Percentiles rank a stretch among this genome's conserved stretches.
phyloP scores from a whole-genome alignment of 2,888 invertebrate species.

The Sisyra nigra region DNA sequence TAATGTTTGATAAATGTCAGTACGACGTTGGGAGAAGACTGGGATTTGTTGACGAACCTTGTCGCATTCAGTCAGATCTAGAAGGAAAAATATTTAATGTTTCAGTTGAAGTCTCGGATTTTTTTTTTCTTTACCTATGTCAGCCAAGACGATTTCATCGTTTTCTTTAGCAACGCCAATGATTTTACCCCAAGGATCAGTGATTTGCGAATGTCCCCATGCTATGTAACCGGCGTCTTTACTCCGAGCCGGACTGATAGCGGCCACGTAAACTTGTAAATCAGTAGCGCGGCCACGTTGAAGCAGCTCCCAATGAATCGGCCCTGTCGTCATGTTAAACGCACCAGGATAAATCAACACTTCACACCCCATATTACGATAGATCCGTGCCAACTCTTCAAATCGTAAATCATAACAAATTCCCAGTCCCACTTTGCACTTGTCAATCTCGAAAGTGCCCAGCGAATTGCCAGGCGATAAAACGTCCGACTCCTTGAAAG shows the following conservation, averaged over 20 bases:
- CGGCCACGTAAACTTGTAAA: conserved; percentile 76
- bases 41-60: conserved; percentile 77
- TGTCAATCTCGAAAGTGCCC: conserved; percentile 50
- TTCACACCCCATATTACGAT: conserved; percentile 58
- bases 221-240: conserved; percentile 57
- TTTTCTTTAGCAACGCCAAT: conserved; percentile 48
- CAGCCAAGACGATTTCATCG: conserved; percentile 54
- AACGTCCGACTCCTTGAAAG: conserved; percentile 81
- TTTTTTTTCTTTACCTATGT: conserved; percentile 45
- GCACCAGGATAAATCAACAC: conserved; percentile 85
- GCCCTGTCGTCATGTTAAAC: conserved; percentile 93
- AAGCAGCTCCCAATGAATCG: conserved; percentile 81
- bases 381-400: conserved; percentile 68
- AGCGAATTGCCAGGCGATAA: conserved; percentile 59
- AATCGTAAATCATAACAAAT: conserved; percentile 94
- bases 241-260: conserved; percentile 71
- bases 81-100: conserved; percentile 1
- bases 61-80: conserved; percentile 50
- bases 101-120: not conserved
- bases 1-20: conserved; percentile 5
- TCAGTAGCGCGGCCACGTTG: conserved; percentile 70
- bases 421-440: conserved; percentile 69
- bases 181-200: conserved; percentile 73
- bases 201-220: conserved; percentile 75
- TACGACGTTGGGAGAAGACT: conserved; percentile 49